phyloP scores from a whole-genome alignment of 1,140 invertebrate species.

The Diabrotica undecimpunctata region DNA sequence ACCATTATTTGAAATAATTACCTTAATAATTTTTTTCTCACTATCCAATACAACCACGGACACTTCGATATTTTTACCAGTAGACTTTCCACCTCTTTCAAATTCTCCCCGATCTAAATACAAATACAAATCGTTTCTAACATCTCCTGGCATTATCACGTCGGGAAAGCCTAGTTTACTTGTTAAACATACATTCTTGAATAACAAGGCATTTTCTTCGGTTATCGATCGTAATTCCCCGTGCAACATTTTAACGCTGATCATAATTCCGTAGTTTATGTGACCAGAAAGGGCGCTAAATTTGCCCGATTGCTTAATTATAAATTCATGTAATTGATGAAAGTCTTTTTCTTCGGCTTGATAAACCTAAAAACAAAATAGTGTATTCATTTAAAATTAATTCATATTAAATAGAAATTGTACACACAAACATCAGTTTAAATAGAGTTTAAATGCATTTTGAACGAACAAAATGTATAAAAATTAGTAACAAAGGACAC shows the following conservation, averaged over 20 bases:
- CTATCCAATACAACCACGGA: slow-evolving; percentile 76
- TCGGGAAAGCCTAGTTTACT: slow-evolving; percentile 90
- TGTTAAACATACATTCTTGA: slow-evolving; percentile 80
- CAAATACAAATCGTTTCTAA: slow-evolving; percentile 93
- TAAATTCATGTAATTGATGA: slow-evolving; percentile 80
- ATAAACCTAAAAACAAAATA: slow-evolving; percentile 58
- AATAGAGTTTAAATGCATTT: too few species aligned
- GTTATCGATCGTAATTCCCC: slow-evolving; percentile 70
- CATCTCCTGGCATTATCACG: slow-evolving; percentile 93
- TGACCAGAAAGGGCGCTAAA: slow-evolving; percentile 74
- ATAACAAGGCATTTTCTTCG: slow-evolving; percentile 72
- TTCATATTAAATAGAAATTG: too few species aligned
- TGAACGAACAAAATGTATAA: too few species aligned
- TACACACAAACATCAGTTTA: too few species aligned
- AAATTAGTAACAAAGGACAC: too few species aligned
- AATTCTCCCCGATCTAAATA: slow-evolving; percentile 85
- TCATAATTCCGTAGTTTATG: slow-evolving; percentile 70
- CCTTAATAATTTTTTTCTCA: slow-evolving; percentile 69
- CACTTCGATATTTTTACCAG: slow-evolving; percentile 91
- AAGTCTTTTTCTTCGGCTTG: slow-evolving; percentile 90
- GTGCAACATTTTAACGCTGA: slow-evolving; percentile 69
- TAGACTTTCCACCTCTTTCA: slow-evolving; percentile 91
- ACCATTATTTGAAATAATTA: slow-evolving; percentile 37
- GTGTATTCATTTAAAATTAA: too few species aligned
- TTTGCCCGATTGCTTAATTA: slow-evolving; percentile 80